phyloP scores from a whole-genome alignment of 2,888 invertebrate species.

The Phyllotreta cruciferae region DNA sequence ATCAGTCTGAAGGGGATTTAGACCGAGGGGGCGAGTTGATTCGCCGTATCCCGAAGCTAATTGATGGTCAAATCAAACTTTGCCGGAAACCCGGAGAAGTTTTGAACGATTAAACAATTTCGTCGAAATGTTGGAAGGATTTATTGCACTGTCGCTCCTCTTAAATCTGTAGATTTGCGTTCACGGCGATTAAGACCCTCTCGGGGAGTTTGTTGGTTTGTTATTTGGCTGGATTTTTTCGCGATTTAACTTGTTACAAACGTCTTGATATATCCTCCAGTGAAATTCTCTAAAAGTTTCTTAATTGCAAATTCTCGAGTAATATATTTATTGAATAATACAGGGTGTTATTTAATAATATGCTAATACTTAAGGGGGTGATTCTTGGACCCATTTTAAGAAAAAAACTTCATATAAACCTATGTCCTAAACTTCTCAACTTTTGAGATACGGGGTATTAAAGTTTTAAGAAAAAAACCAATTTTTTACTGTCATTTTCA shows the following conservation, averaged over 20 bases:
- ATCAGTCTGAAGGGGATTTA: constrained; percentile 49
- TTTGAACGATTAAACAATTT: constrained; percentile 40
- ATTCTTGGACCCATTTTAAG: too few species aligned
- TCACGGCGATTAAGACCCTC: neutral
- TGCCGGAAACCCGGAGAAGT: constrained; percentile 36
- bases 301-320: too few species aligned
- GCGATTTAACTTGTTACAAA: too few species aligned
- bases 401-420: too few species aligned
- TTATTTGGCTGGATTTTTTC: constrained; percentile 3
- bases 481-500: too few species aligned
- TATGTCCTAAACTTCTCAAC: too few species aligned
- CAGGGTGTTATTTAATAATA: neutral
- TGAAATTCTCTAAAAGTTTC: too few species aligned
- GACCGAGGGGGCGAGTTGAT: constrained; percentile 48
- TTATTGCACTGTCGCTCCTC: constrained; percentile 19
- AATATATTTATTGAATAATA: too few species aligned
- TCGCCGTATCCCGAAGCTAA: constrained; percentile 47
- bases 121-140: constrained; percentile 35
- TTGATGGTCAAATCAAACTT: constrained; percentile 49
- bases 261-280: too few species aligned
- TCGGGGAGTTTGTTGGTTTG: neutral
- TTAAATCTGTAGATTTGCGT: constrained; percentile 13
- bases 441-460: too few species aligned
- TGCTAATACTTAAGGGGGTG: too few species aligned
- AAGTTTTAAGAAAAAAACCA: too few species aligned